These are phyloP conservation scores for Thecocarcelia acutangulata DNA, from an alignment of 2,888 invertebrate species.

Conservation along the genomic window DNA sequence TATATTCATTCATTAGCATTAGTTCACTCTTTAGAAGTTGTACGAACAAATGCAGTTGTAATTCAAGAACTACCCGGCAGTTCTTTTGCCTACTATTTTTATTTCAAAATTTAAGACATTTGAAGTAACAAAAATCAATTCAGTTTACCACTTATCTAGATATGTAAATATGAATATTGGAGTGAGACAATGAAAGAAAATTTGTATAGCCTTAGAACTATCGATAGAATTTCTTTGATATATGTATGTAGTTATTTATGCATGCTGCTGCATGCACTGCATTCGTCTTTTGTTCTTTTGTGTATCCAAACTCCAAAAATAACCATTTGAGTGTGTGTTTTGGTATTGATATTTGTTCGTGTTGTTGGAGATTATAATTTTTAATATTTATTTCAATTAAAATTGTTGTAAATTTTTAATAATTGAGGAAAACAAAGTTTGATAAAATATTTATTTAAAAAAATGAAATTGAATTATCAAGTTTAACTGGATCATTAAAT, in stretches of 20 bases:
- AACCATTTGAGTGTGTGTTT: neutral
- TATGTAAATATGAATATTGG: too few species aligned
- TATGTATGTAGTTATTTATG: too few species aligned
- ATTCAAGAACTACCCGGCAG: constrained; percentile 11
- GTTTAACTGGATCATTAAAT: neutral
- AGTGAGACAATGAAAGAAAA: too few species aligned
- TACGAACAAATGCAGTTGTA: too few species aligned
- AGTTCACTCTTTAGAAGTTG: constrained; percentile 15
- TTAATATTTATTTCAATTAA: constrained; percentile 10
- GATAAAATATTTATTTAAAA: constrained; percentile 8
- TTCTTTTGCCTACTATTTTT: neutral
- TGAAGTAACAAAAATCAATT: too few species aligned
- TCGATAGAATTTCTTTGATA: too few species aligned
- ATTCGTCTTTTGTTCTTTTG: too few species aligned
- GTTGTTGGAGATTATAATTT: neutral
- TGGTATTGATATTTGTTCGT: constrained; percentile 12
- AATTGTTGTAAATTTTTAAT: constrained; percentile 1
- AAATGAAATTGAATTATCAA: constrained; percentile 19
- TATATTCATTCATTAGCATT: neutral
- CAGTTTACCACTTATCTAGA: too few species aligned
- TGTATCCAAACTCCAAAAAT: too few species aligned
- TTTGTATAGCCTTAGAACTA: too few species aligned
- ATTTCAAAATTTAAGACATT: too few species aligned
- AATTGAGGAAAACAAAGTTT: neutral
- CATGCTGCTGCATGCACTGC: too few species aligned